phyloP scores from a whole-genome alignment of 2,888 invertebrate species.

The Cheiracanthium punctorium region DNA sequence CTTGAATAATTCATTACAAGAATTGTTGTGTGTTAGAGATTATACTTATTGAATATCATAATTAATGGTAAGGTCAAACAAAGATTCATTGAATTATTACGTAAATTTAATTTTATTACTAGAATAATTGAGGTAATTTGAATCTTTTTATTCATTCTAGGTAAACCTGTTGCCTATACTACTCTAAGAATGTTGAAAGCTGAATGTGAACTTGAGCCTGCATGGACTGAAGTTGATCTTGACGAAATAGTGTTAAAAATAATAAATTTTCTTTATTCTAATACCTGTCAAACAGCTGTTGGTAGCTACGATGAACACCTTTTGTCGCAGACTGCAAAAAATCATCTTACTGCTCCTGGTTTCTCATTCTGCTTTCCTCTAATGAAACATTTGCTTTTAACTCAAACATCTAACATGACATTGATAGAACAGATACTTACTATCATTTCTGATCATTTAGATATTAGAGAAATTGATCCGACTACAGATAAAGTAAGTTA shows the following conservation, averaged over 20 bases:
- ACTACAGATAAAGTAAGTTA: constrained; percentile 23
- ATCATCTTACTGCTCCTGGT: constrained; percentile 82
- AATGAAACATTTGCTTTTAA: constrained; percentile 77
- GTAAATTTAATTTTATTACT: no score
- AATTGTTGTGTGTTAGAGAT: no score
- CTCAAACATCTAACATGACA: constrained; percentile 23
- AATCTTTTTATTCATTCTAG: constrained; percentile 13
- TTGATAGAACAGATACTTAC: constrained; percentile 74
- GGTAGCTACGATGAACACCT: constrained; percentile 70
- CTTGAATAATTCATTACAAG: no score
- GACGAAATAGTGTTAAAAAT: constrained; percentile 81
- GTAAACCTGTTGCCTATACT: constrained; percentile 80
- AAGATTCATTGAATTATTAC: no score
- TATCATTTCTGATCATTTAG: constrained; percentile 81
- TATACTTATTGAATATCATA: no score
- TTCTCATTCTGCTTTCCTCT: constrained; percentile 90
- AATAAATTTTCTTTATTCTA: constrained; percentile 80
- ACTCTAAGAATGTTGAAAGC: constrained; percentile 87
- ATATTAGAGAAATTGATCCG: constrained; percentile 78
- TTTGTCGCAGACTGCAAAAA: constrained; percentile 42
- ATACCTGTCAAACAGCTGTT: constrained; percentile 75
- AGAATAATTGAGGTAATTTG: no score
- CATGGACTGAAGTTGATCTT: constrained; percentile 86
- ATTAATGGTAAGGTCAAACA: no score
- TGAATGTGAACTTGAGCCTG: constrained; percentile 85